Conservation (phyloP, 2,888 invertebrate genomes). For the Spatulosminthurus flaviceps region DNA sequence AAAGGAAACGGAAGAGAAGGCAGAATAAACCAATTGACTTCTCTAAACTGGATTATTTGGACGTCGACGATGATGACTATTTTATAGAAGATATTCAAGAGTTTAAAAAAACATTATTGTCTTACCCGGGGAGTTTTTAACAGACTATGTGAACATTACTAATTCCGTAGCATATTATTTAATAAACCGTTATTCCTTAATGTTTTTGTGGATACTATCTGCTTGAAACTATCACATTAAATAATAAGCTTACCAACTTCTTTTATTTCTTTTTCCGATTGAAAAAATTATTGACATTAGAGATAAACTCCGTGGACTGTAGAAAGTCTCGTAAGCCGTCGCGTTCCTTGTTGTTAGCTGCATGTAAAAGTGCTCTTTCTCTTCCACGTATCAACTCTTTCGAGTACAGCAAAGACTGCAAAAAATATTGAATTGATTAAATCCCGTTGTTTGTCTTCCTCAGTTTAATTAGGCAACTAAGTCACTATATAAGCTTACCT, state of each 20-base stretch:
- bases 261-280: slow-evolving; percentile 15
- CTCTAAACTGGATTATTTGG: not conserved
- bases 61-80: slow-evolving; percentile 14
- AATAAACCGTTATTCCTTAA: too few relatives aligned
- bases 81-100: not conserved
- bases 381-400: slow-evolving; percentile 76
- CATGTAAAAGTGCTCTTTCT: slow-evolving; percentile 72
- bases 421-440: slow-evolving; percentile 41
- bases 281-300: not conserved
- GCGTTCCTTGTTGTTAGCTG: slow-evolving; percentile 76
- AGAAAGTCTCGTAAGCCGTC: slow-evolving; percentile 71
- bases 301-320: not conserved
- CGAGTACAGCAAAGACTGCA: slow-evolving; percentile 73
- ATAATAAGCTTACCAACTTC: too few relatives aligned
- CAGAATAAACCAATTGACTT: not conserved
- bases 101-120: slow-evolving; percentile 16
- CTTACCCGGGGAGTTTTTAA: slow-evolving; percentile 16
- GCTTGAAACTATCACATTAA: too few relatives aligned
- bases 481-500: slow-evolving; percentile 30
- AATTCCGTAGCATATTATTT: not conserved
- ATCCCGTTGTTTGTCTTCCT: not conserved
- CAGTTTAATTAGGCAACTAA: not conserved
- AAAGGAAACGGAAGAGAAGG: not conserved
- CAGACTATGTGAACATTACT: not conserved
- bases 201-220: too few relatives aligned